Percentiles rank a stretch among this genome's conserved stretches.
Evolutionary conservation across 2,113 vertebrate species (phyloP).

Genomic region (Alces alces): DNA sequence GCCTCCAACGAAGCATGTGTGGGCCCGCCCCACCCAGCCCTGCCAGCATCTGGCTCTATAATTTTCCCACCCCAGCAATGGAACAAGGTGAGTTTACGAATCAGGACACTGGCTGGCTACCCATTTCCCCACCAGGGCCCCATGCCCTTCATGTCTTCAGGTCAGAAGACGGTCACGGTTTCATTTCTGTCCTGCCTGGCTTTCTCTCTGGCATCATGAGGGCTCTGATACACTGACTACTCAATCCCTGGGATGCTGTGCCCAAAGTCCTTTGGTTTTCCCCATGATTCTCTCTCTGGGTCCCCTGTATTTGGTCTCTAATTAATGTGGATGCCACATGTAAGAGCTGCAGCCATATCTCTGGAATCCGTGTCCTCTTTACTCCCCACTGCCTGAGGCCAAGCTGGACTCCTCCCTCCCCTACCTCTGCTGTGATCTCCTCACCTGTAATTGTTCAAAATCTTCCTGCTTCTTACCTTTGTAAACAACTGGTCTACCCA

Average conservation of each 20-base stretch:
- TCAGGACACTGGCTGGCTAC: not conserved
- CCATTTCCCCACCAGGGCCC: not conserved
- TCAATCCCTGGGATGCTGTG: not conserved
- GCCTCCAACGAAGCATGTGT: constrained; percentile 43
- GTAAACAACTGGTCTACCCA: not conserved
- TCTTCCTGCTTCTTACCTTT: not conserved
- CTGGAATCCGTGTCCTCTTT: not conserved
- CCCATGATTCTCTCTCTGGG: not conserved
- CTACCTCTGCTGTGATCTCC: not conserved
- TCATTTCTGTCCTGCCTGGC: not conserved
- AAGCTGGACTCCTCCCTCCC: too few relatives aligned
- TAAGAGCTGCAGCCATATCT: not conserved
- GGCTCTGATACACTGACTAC: not conserved
- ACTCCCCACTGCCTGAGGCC: not conserved
- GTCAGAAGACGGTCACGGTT: not conserved
- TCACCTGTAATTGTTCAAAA: not conserved
- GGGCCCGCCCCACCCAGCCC: not conserved
- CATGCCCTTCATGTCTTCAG: not conserved
- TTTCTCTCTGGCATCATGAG: not conserved
- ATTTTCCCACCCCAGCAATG: not conserved
- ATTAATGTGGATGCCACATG: not conserved
- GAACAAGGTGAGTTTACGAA: not conserved
- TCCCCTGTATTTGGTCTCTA: not conserved
- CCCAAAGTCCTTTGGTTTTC: not conserved
- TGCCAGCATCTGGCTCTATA: not conserved